Conservation (phyloP, 1,140 invertebrate species). For the Lucilia sericata region DNA sequence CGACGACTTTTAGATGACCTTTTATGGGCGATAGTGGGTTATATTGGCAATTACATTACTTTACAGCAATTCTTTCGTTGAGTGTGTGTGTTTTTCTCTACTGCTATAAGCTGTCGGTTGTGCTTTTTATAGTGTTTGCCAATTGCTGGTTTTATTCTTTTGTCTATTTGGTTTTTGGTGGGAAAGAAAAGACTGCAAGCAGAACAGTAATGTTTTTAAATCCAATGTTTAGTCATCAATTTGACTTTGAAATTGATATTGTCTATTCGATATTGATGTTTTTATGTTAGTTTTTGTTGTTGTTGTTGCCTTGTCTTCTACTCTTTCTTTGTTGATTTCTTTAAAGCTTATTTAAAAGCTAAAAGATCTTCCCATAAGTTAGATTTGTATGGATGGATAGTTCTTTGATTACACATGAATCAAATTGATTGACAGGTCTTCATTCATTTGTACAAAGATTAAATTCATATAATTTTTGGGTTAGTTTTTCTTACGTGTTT, state of each 20-base stretch:
- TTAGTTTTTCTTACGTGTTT: background rate
- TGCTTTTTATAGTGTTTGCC: background rate
- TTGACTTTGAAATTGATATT: constrained; percentile 40
- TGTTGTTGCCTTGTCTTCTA: too few species aligned
- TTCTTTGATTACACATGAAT: constrained; percentile 24
- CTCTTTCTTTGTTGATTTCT: background rate
- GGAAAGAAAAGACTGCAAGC: background rate
- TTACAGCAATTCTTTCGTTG: background rate
- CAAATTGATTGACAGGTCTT: constrained; percentile 35
- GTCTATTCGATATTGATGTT: constrained; percentile 35
- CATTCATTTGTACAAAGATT: constrained; percentile 3
- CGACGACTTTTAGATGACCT: constrained; percentile 38
- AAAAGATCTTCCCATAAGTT: constrained; percentile 6
- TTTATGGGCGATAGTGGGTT: constrained; percentile 35
- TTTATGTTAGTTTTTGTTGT: background rate
- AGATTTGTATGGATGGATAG: background rate
- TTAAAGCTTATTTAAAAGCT: background rate
- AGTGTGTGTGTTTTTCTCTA: background rate
- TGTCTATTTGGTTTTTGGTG: constrained; percentile 10
- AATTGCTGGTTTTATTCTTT: background rate
- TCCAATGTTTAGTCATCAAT: constrained; percentile 37
- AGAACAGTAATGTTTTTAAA: background rate
- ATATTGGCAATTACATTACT: constrained; percentile 29
- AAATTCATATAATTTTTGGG: background rate
- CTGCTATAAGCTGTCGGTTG: background rate